A percentile compares a stretch with the other conserved stretches of the same genome.
Evolutionary conservation across 2,113 vertebrate genomes (phyloP).

Genomic region (Bothrops jararaca): DNA sequence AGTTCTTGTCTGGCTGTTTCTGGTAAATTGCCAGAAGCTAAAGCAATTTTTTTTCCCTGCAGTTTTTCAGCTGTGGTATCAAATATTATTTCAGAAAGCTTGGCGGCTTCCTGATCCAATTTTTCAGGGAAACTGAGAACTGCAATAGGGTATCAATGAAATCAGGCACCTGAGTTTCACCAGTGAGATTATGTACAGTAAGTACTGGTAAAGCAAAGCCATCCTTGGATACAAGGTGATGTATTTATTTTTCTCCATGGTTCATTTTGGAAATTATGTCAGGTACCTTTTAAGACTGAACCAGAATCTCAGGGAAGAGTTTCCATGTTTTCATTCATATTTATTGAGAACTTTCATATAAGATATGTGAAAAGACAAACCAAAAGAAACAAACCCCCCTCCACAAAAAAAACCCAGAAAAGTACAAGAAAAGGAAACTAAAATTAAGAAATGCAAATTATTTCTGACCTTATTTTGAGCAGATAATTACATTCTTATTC

Average conservation of each 20-base stretch:
- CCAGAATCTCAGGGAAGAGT: background rate
- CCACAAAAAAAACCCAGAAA: background rate
- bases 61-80: background rate
- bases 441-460: background rate
- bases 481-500: background rate
- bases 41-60: background rate
- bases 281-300: background rate
- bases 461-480: background rate
- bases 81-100: background rate
- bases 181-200: background rate
- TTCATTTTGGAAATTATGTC: background rate
- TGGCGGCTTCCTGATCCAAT: background rate
- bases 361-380: background rate
- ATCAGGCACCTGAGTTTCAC: background rate
- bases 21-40: background rate
- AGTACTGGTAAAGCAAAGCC: background rate
- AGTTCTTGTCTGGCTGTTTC: background rate
- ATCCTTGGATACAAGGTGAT: background rate
- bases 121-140: background rate
- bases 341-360: background rate
- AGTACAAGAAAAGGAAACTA: background rate
- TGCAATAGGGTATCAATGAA: background rate
- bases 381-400: background rate
- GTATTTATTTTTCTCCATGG: background rate
- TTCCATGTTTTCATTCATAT: background rate